Evolutionary conservation across 2,797 vertebrate genomes (phyloP).

Genomic region (Harpagifer antarcticus): DNA sequence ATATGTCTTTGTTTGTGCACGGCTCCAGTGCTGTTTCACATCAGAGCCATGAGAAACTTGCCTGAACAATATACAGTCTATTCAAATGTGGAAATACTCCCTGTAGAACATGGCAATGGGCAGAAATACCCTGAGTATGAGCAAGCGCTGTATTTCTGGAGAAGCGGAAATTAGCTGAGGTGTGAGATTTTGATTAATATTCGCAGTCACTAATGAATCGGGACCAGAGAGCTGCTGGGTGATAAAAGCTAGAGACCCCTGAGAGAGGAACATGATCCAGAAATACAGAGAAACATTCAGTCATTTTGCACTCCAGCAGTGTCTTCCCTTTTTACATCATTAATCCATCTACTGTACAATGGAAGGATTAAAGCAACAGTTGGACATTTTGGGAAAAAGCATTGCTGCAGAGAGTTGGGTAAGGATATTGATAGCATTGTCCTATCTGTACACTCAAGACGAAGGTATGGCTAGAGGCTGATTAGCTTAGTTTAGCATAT

Average conservation of each 20-base stretch:
- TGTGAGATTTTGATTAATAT: conserved; percentile 69
- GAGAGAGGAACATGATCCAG: conserved; percentile 14
- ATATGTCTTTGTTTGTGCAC: conserved; percentile 20
- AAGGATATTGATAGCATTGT: neutral
- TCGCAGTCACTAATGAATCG: conserved; percentile 49
- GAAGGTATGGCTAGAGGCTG: neutral
- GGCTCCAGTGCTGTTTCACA: conserved; percentile 26
- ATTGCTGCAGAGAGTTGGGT: neutral
- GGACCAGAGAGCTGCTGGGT: conserved; percentile 32
- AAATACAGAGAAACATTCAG: conserved; percentile 4
- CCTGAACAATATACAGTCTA: conserved; percentile 8
- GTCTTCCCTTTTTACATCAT: conserved; percentile 3
- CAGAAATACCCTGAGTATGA: conserved; percentile 54
- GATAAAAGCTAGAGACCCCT: conserved; percentile 12
- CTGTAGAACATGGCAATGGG: conserved; percentile 12
- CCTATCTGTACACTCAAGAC: neutral
- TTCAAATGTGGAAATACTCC: conserved; percentile 35
- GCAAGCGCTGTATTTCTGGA: conserved; percentile 62
- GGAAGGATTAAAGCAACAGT: neutral
- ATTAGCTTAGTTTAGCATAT: neutral
- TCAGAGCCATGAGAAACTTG: conserved; percentile 1
- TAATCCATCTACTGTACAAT: neutral
- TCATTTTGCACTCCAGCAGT: conserved; percentile 1
- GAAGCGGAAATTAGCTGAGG: conserved; percentile 65
- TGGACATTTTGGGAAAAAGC: neutral